Evolutionary conservation across 2,113 vertebrate genomes (phyloP).

Genomic region (Trogon melanurus): DNA sequence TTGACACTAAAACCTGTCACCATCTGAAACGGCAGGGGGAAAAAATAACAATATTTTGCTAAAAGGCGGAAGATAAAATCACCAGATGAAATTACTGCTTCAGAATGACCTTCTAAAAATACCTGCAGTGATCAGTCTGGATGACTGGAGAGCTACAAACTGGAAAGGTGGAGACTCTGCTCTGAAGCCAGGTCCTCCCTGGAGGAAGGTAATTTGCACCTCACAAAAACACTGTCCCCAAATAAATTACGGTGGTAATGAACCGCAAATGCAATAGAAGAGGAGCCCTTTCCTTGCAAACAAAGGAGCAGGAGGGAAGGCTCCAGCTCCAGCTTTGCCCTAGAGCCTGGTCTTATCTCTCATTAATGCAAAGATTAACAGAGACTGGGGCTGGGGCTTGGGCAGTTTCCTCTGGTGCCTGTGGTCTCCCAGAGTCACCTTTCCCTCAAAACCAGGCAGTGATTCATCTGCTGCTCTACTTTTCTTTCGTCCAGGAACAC

Average conservation of each 20-base stretch:
- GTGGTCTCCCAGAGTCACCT: not conserved
- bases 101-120: slow-evolving; percentile 59
- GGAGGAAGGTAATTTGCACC: slow-evolving; percentile 45
- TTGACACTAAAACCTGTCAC: slow-evolving; percentile 65
- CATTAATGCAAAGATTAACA: not conserved
- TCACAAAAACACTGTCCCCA: not conserved
- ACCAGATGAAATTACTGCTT: slow-evolving; percentile 35
- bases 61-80: slow-evolving; percentile 65
- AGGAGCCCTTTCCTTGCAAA: not conserved
- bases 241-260: not conserved
- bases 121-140: slow-evolving; percentile 32
- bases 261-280: not conserved
- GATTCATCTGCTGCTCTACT: not conserved
- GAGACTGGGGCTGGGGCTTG: not conserved
- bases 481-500: not conserved
- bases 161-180: not conserved
- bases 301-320: not conserved
- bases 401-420: not conserved
- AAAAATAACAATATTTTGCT: slow-evolving; percentile 43
- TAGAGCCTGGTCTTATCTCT: not conserved
- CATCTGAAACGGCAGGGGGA: slow-evolving; percentile 17
- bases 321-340: not conserved
- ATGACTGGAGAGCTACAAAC: not conserved
- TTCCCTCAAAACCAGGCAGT: not conserved
- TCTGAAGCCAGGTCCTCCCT: not conserved